Base-by-base conservation (phyloP, 1,140 invertebrate species). In the Euwallacea fornicatus region DNA sequence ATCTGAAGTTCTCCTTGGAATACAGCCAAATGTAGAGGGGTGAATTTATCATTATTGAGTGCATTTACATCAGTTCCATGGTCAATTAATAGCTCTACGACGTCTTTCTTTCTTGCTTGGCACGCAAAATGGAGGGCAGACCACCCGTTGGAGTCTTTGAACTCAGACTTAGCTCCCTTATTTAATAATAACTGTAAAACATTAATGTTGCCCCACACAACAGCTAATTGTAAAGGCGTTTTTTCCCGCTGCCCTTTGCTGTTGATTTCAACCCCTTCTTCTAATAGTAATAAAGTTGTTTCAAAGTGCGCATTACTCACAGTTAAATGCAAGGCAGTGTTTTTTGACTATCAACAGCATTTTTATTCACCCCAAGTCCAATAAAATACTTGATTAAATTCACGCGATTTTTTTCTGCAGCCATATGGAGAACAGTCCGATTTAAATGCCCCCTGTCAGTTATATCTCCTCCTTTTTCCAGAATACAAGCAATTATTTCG, bases 341-440 rank as follows among this genome's bases (percentile, higher is more conserved):
- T 10, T 66, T 41, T 54, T 55, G 4, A 15, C 9, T 46, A 42
- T 66, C 63, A 0, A 21, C 11, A n/a, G 50, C 9, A 42, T 66
- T 66, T 13, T 10, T 21, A 42, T 41, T 0, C 11, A 33, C 13
- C 2, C 41, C 21, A 33, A 4, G 6, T n/a, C 9, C 0, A 8
- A 66, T n/a, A n/a, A 66, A 16, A 33, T 7, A 8, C 9, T n/a
- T 9, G 9, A 55, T 6, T 11, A 42, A 9, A n/a, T 33, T 13
- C 0, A 16, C 7, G 11, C 54, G 50, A 66, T 42, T 21, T 13
- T 66, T 66, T 44, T 42, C 53, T 10, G 63, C 47, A 41, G 63
- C 63, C 21, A 55, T 44, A 33, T 66, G 63, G 7, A 66, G n/a
- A 55, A 42, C 53, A 42, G 63, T 66, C 15, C 42, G 47, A 15